Conservation (phyloP, 37 sponge, comb jelly and placozoan species). For the Dysidea cf. avara region DNA sequence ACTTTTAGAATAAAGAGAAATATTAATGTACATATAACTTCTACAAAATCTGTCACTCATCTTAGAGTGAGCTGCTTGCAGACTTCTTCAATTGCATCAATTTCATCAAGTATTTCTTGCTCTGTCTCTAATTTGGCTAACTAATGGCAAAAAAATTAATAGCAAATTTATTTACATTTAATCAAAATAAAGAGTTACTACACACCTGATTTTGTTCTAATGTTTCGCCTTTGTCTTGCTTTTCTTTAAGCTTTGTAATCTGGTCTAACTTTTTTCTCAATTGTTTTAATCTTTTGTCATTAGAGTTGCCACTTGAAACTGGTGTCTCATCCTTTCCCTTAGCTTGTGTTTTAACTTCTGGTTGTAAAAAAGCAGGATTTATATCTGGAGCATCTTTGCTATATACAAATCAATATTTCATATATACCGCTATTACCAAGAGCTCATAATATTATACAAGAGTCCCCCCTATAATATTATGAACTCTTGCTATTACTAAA, state of each 20-base stretch:
- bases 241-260: conserved; percentile 53
- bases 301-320: conserved; percentile 4
- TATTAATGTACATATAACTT: too few species aligned
- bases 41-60: too few species aligned
- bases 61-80: too few species aligned
- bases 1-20: too few species aligned
- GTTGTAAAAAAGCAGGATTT: conserved; percentile 10
- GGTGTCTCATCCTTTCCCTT: neutral
- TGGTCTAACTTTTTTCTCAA: conserved; percentile 58
- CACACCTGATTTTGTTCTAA: conserved; percentile 66
- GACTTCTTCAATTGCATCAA: too few species aligned
- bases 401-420: conserved; percentile 1
- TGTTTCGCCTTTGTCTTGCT: conserved; percentile 35
- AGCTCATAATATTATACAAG: neutral
- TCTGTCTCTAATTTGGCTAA: too few species aligned
- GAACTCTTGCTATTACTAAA: neutral
- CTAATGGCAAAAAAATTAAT: too few species aligned
- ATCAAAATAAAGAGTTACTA: too few species aligned
- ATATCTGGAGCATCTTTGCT: conserved; percentile 30
- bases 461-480: neutral
- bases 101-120: too few species aligned
- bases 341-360: neutral
- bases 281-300: conserved; percentile 30
- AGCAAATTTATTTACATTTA: too few species aligned
- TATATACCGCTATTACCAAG: neutral